Evolutionary conservation across 2,113 vertebrate species (phyloP), one percentile per base, ranked within the genome.

Genomic region (Serinus canaria): DNA sequence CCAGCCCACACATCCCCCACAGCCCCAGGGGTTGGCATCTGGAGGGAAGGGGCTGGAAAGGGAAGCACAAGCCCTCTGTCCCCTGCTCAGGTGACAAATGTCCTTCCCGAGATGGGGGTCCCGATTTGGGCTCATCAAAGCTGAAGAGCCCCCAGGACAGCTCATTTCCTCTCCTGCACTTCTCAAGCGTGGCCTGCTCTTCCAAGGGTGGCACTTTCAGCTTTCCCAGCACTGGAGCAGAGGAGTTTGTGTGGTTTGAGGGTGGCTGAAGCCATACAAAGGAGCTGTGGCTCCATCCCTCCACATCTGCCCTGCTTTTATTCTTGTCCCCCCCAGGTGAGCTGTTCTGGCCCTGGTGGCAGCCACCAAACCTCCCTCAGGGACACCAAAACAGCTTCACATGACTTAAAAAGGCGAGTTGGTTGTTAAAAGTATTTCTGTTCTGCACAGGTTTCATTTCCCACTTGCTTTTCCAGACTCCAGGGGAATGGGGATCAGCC

Each of bases 21-120:
- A 33, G 66, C 50, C n/a, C 9, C 14, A 2, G 58, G 58, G 55
- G 14, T 0, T 25, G n/a, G 66, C 52, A 25, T 25, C 39, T 0
- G 12, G 9, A 39, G 37, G 47, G 37, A 47, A 44, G 28, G 49
- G 46, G 4, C 17, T 50, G 67, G 27, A 53, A 69, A 47, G 24
- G 19, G 39, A 55, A 72, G 9, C 41, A 9, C 53, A 15, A 58
- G 11, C n/a, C 30, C 52, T 72, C 2, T 0, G 1, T 25, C 22
- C 63, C 37, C 44, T 1, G 2, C n/a, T 30, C 2, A 0, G 30
- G 30, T 58, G 35, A 27, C 1, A 1, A 20, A 0, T 6, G 21
- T 35, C 25, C 46, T 52, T 55, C 56, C 3, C 0, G 11, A 63
- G 13, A 1, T 8, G 5, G 9, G 28, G 19, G 2, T 30, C 30